Conservation (phyloP, 2,797 vertebrate genomes). For the Acanthornis magna region DNA sequence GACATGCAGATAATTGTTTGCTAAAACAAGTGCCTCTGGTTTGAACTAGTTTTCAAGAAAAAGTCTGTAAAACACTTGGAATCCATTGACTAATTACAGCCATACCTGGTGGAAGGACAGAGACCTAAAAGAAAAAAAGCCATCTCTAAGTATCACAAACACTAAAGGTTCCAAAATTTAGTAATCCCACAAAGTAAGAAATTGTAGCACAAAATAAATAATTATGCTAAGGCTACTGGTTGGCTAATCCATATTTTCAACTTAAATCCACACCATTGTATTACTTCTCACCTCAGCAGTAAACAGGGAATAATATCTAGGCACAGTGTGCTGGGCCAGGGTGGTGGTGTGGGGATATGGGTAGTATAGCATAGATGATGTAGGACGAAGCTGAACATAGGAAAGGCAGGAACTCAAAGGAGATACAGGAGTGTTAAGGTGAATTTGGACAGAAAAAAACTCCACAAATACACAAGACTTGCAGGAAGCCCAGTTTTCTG, state of each 20-base stretch:
- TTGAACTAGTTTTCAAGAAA: neutral
- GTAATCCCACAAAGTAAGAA: neutral
- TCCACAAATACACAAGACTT: neutral
- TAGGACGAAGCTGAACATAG: neutral
- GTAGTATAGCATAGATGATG: neutral
- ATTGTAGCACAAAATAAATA: neutral
- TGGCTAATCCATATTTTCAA: neutral
- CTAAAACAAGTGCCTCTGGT: neutral
- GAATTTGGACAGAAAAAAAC: rapidly evolving
- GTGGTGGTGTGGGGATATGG: neutral
- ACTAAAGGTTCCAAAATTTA: neutral
- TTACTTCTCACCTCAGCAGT: neutral
- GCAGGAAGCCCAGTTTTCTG: neutral
- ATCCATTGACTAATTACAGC: neutral
- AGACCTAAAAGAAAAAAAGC: neutral
- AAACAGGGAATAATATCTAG: neutral
- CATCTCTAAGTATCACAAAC: neutral
- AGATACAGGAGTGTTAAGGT: neutral
- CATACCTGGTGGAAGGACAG: neutral
- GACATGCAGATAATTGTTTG: neutral
- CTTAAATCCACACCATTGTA: neutral
- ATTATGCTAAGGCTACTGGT: neutral
- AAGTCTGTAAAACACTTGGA: neutral
- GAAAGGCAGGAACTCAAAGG: neutral
- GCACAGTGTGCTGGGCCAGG: neutral